These are phyloP conservation scores for Eristalinus aeneus DNA, from an alignment of 2,888 invertebrate genomes.

Conservation along the genomic window DNA sequence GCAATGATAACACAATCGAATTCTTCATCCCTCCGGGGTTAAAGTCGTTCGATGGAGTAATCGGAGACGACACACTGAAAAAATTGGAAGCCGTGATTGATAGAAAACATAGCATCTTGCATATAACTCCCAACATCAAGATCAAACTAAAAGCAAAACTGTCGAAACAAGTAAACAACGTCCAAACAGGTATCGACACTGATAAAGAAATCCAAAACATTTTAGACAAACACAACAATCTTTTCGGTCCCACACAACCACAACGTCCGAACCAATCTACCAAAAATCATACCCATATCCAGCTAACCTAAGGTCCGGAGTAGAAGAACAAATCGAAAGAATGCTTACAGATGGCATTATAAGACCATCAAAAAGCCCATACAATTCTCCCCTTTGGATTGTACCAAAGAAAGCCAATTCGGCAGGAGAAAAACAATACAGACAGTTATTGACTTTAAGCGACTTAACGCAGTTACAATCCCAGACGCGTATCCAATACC, in stretches of 20 bases:
- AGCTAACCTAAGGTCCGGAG: no score
- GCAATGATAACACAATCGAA: not conserved
- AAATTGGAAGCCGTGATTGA: not conserved
- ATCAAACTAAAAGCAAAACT: not conserved
- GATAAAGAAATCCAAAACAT: not conserved
- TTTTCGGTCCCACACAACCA: not conserved
- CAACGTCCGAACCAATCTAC: no score
- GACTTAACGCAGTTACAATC: slow-evolving; percentile 28
- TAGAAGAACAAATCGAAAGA: slow-evolving; percentile 28
- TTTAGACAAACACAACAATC: not conserved
- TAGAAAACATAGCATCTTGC: not conserved
- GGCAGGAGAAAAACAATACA: slow-evolving; percentile 13
- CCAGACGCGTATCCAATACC: slow-evolving; percentile 13
- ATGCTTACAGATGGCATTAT: slow-evolving; percentile 29
- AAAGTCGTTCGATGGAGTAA: slow-evolving; percentile 6
- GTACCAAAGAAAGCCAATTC: not conserved
- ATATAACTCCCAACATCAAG: not conserved
- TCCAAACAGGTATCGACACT: not conserved
- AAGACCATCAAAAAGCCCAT: slow-evolving; percentile 46
- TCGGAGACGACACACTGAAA: not conserved
- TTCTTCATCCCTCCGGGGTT: slow-evolving; percentile 1
- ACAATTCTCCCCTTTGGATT: slow-evolving; percentile 26
- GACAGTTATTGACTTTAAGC: slow-evolving; percentile 14
- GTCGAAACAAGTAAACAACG: slow-evolving; percentile 8
- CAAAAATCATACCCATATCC: no score